These are phyloP conservation scores for Rhinichthys osculus DNA, from an alignment of 2,797 vertebrate species.

Conservation along the genomic window DNA sequence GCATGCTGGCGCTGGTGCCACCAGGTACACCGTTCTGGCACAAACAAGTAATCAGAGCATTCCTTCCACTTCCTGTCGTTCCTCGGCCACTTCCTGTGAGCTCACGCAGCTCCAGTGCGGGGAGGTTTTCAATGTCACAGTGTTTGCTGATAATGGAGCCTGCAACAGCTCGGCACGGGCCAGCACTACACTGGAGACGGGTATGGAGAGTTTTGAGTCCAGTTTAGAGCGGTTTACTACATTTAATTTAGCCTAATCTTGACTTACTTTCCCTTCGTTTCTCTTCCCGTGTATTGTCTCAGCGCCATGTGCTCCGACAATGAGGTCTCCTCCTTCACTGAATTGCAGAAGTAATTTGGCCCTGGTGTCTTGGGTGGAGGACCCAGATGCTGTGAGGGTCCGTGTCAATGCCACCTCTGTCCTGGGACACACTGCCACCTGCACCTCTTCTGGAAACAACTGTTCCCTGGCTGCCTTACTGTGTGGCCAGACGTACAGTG, in stretches of 20 bases:
- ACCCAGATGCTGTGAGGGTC: constrained; percentile 62
- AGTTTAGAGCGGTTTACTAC: neutral
- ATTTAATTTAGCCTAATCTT: neutral
- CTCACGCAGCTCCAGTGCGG: constrained; percentile 75
- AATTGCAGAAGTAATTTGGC: constrained; percentile 68
- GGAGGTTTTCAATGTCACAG: constrained; percentile 70
- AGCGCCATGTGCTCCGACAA: constrained; percentile 77
- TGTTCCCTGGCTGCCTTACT: constrained; percentile 69
- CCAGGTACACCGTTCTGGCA: constrained; percentile 71
- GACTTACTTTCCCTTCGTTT: neutral
- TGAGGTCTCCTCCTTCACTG: constrained; percentile 59
- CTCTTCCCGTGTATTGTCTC: neutral
- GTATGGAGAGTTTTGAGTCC: constrained; percentile 60
- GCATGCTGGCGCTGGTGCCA: constrained; percentile 68
- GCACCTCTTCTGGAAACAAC: constrained; percentile 66
- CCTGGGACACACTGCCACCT: constrained; percentile 64
- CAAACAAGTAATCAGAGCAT: constrained; percentile 47
- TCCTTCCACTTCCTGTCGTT: constrained; percentile 58
- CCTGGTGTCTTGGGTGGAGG: constrained; percentile 68
- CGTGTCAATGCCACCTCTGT: constrained; percentile 66
- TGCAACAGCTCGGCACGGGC: constrained; percentile 74
- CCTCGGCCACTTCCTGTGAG: constrained; percentile 67
- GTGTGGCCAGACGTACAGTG: constrained; percentile 76
- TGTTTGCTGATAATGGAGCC: constrained; percentile 72
- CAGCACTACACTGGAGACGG: constrained; percentile 70